Evolutionary conservation across 2,113 vertebrate species (phyloP), one percentile per base, ranked within the genome.

Genomic region (Rattus norvegicus): DNA sequence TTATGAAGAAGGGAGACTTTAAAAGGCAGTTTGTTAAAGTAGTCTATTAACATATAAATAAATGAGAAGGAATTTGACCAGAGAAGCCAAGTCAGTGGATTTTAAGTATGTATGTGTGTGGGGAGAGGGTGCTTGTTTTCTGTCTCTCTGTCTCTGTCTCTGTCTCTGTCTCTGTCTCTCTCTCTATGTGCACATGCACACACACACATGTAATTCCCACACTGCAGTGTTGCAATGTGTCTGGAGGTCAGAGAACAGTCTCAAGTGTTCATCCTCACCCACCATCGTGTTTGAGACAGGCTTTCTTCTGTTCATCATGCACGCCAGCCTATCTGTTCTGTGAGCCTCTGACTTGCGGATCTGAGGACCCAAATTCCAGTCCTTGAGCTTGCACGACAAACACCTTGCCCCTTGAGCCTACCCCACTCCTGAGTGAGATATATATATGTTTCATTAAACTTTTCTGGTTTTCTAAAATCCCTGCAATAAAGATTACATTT

Each of bases 401-500:
- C 22, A 17, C 30, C 26, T 80, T 81, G 16, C 49, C 3, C 33
- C 10, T 54, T 13, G 19, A 81, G 33, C 54, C 2, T 24, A 4
- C 79, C 77, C 36, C 8, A 30, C n/a, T n/a, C 52, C 79, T n/a
- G 79, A 52, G 52, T 52, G 52, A 52, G 5, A 10, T 52, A 10
- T 52, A 43, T 43, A 43, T 43, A 43, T 22, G 56, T 47, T 81
- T 92, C 70, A 88, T 85, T 54, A 92, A 85, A 59, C 5, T 56
- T 80, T 33, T 92, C 93, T 91, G 33, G 30, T 86, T 95, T 90
- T 90, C 83, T 30, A 52, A 79, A 92, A 87, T 94, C 63, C 61
- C 17, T 92, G 22, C 24, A 70, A 20, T 92, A 33, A 95, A 81
- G 67, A 59, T 70, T 80, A 36, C 77, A 89, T 91, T 83, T 85